Percentiles rank a stretch among this genome's conserved stretches.
These are phyloP conservation scores for Gallinago solitaria DNA, from an alignment of 2,797 vertebrate genomes.

Conservation along the genomic window DNA sequence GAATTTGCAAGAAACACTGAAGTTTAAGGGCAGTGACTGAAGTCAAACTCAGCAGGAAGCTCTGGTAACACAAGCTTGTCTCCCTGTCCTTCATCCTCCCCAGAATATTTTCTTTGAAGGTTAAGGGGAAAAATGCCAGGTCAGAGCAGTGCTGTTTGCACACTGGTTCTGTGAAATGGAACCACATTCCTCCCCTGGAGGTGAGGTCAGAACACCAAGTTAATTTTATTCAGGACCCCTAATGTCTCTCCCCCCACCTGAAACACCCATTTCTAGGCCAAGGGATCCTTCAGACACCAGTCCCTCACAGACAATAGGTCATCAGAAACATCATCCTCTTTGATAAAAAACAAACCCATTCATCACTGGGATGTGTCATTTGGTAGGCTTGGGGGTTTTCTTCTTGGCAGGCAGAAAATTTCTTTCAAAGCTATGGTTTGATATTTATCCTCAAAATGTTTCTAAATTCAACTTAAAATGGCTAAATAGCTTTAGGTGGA, in stretches of 20 bases:
- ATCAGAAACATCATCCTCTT: neutral
- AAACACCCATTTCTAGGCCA: neutral
- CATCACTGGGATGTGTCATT: neutral
- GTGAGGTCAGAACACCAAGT: neutral
- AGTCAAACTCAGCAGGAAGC: constrained; percentile 11
- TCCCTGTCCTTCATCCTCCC: neutral
- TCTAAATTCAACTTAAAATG: neutral
- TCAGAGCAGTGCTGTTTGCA: neutral
- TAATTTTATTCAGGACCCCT: neutral
- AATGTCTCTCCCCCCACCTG: neutral
- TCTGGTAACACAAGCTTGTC: neutral
- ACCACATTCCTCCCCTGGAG: neutral
- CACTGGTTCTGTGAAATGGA: neutral
- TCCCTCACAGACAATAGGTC: neutral
- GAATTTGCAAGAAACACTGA: constrained; percentile 8
- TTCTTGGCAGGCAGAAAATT: neutral
- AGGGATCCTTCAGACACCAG: neutral
- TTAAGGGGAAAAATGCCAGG: neutral
- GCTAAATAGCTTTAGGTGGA: neutral
- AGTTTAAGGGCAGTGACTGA: neutral
- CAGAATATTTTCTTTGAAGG: neutral
- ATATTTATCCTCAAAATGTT: neutral
- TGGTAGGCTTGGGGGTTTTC: neutral
- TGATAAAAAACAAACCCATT: neutral
- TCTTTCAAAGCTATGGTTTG: neutral